Base-by-base conservation (phyloP, 2,888 invertebrate species). In the Stegana nigrithorax region DNA sequence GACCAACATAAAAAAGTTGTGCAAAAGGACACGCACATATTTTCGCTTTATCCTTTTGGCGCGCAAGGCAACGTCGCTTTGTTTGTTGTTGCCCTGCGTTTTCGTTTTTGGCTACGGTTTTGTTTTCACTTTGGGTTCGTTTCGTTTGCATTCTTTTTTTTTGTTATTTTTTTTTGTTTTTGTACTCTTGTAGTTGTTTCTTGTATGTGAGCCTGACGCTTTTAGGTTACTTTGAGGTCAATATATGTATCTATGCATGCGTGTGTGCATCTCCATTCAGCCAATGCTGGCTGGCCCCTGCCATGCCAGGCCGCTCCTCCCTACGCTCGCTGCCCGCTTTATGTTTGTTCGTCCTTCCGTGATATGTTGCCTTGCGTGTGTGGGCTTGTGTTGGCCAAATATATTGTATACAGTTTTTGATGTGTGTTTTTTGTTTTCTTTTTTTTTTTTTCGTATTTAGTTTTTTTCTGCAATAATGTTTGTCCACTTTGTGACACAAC, bases 181-280 rank as follows among this genome's bases (percentile, higher is more conserved):
- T 65, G 39, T 55, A 68, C 61, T 64, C n/a, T n/a, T n/a, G n/a
- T n/a, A n/a, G n/a, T n/a, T n/a, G n/a, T n/a, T 39, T 5, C 51
- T 6, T 36, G 39, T 21, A 7, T 36, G 56, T 47, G 17, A 29
- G n/a, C n/a, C 26, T 67, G 60, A 56, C 67, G 70, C n/a, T 69
- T 79, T 74, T 68, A 60, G 75, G 73, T 73, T 77, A 72, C 71
- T 72, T 74, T 74, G 68, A 71, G 75, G 77, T 75, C 71, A 68
- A 63, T 55, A 55, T 26, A 36, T 27, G 21, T 21, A 36, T 10
- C 32, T 21, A 32, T n/a, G n/a, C n/a, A n/a, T n/a, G n/a, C n/a
- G n/a, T n/a, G n/a, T n/a, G n/a, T n/a, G n/a, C n/a, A n/a, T n/a
- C n/a, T n/a, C n/a, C n/a, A n/a, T n/a, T n/a, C n/a, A n/a, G n/a